These are phyloP conservation scores for Notiomystis cincta DNA, from an alignment of 2,113 vertebrate genomes.

Conservation along the genomic window DNA sequence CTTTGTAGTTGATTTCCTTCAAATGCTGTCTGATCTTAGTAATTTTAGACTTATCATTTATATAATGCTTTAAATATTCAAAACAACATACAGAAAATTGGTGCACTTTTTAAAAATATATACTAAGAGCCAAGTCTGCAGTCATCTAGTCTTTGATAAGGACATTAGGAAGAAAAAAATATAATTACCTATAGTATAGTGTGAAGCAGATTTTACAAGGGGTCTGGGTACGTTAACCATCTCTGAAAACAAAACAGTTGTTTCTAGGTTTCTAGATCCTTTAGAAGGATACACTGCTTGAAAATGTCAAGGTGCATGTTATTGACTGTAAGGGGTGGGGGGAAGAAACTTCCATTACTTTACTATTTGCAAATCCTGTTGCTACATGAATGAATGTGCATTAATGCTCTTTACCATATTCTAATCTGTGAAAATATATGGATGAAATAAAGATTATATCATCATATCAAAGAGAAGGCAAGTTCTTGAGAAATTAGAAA, in stretches of 20 bases:
- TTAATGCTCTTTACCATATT: background rate
- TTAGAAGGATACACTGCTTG: background rate
- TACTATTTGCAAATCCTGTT: background rate
- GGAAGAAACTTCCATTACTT: background rate
- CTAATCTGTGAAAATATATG: background rate
- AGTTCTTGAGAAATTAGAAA: background rate
- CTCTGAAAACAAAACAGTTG: background rate
- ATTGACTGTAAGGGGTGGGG: background rate
- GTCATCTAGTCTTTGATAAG: background rate
- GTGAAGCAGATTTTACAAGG: background rate
- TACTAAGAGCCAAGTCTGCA: background rate
- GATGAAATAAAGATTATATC: background rate
- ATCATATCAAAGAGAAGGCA: background rate
- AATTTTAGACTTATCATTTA: background rate
- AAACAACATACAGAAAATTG: background rate
- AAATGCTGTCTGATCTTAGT: background rate
- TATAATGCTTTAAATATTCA: background rate
- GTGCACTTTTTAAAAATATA: fast-evolving
- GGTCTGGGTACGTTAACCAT: background rate
- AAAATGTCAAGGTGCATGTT: background rate
- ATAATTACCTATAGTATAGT: background rate
- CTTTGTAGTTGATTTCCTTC: background rate
- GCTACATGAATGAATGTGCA: background rate
- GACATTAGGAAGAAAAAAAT: background rate
- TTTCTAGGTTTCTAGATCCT: background rate